Evolutionary conservation across 2,888 invertebrate species (phyloP).

Genomic region (Clitarchus hookeri): DNA sequence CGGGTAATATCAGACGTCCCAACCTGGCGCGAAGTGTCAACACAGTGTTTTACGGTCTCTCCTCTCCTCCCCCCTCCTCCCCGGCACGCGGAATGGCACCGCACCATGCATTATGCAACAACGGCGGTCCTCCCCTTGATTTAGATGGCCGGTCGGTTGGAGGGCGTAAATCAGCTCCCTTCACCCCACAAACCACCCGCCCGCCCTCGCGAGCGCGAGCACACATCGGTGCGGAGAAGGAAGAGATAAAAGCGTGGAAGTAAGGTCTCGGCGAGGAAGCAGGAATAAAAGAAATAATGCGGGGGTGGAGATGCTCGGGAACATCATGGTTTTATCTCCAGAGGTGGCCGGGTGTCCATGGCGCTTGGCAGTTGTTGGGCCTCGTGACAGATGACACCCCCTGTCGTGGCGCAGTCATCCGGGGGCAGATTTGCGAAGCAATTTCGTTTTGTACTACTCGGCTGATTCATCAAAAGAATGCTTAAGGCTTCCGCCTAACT

Average conservation of each 20-base stretch:
- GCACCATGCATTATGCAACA: slow-evolving; percentile 20
- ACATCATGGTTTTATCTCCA: not conserved
- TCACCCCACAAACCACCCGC: not conserved
- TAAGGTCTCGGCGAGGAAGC: not conserved
- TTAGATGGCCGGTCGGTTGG: slow-evolving; percentile 23
- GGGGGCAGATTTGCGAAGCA: no score
- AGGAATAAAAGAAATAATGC: not conserved
- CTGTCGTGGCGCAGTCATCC: no score
- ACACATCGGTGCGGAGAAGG: not conserved
- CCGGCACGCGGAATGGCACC: not conserved
- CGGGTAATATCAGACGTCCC: no score
- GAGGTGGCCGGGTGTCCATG: no score
- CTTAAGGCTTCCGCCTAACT: no score
- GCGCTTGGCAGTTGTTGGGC: no score
- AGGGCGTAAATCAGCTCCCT: not conserved
- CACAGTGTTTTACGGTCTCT: not conserved
- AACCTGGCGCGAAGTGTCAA: no score
- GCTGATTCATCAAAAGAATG: no score
- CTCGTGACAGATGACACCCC: no score
- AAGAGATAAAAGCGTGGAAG: not conserved
- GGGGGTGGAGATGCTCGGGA: not conserved
- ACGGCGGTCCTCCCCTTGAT: slow-evolving; percentile 23
- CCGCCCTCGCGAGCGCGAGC: not conserved
- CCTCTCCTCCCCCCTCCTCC: not conserved
- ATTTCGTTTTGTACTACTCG: no score